Evolutionary conservation across 2,888 invertebrate genomes (phyloP).

Genomic region (Diarsia mendica): DNA sequence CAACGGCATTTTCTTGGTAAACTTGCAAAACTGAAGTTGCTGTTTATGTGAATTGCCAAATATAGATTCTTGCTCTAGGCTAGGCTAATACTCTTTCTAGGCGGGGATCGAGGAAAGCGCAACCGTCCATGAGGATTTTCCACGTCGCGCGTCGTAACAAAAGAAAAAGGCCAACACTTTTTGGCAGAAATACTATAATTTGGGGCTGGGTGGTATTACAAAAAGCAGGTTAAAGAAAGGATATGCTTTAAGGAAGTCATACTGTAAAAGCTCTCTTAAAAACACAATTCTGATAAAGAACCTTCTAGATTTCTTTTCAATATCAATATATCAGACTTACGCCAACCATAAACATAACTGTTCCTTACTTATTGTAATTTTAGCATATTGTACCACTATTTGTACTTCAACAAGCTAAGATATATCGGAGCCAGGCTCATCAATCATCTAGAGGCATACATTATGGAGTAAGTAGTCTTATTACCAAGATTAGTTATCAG

Average conservation of each 20-base stretch:
- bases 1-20: too few relatives aligned
- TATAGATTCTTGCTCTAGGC: background rate
- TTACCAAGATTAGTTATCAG: conserved; percentile 15
- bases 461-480: conserved; percentile 14
- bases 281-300: background rate
- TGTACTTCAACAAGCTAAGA: conserved; percentile 3
- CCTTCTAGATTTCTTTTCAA: background rate
- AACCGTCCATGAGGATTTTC: too few relatives aligned
- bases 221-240: background rate
- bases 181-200: background rate
- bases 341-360: background rate
- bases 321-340: background rate
- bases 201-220: background rate
- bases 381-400: background rate
- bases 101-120: too few relatives aligned
- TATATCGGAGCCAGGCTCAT: conserved; percentile 18
- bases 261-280: background rate
- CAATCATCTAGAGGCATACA: conserved; percentile 26
- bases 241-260: background rate
- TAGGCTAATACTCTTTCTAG: too few relatives aligned
- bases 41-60: background rate
- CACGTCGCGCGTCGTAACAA: too few relatives aligned
- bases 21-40: background rate
- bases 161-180: background rate
- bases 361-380: background rate